phyloP scores from a whole-genome alignment of 1,140 invertebrate genomes.

The Drosophila dunni region DNA sequence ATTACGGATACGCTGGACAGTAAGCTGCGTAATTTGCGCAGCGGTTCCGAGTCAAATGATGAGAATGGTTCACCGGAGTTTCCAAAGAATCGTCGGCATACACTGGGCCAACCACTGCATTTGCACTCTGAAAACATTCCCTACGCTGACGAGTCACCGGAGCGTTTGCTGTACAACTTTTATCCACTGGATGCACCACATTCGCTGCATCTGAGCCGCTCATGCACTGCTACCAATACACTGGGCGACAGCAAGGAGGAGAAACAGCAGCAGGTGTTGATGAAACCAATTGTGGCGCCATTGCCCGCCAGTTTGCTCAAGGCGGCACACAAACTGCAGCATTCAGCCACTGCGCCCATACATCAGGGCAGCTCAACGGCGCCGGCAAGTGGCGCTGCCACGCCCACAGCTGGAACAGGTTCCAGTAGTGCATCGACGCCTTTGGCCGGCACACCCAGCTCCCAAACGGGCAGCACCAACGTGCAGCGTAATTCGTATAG shows the following conservation, averaged over 20 bases:
- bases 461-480: constrained; percentile 19
- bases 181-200: constrained; percentile 69
- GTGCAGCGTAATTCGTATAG: constrained; percentile 48
- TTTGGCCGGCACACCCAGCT: constrained; percentile 35
- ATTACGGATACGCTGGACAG: constrained; percentile 91
- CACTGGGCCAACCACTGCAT: constrained; percentile 76
- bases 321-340: constrained; percentile 75
- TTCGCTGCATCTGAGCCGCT: constrained; percentile 69
- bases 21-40: constrained; percentile 88
- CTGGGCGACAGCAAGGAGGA: constrained; percentile 40
- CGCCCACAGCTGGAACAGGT: constrained; percentile 60
- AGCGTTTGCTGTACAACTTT: constrained; percentile 80
- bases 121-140: constrained; percentile 85
- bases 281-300: constrained; percentile 52
- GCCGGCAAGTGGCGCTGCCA: constrained; percentile 68
- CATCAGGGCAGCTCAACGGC: constrained; percentile 73
- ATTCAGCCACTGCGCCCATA: constrained; percentile 78
- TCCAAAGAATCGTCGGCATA: constrained; percentile 74
- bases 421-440: constrained; percentile 53
- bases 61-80: constrained; percentile 79
- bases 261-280: constrained; percentile 24
- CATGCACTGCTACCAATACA: constrained; percentile 76
- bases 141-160: constrained; percentile 86
- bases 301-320: constrained; percentile 59
- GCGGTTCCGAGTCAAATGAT: constrained; percentile 83